These are phyloP conservation scores for Tetranychus truncatus DNA, from an alignment of 2,888 invertebrate genomes.

Conservation along the genomic window DNA sequence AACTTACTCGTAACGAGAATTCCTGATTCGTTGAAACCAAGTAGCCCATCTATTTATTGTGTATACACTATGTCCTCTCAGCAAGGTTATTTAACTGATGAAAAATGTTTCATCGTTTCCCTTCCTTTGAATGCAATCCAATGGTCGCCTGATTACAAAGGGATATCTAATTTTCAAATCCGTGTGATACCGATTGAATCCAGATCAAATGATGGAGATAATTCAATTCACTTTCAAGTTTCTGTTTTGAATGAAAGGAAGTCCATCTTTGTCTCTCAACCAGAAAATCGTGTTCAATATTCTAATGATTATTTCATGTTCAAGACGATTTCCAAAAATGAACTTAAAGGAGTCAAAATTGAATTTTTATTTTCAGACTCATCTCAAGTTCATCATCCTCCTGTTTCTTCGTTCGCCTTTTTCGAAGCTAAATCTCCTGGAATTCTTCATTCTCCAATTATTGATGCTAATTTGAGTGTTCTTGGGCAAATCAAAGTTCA, in stretches of 20 bases:
- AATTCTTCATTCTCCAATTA: neutral
- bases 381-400: neutral
- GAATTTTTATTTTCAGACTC: neutral
- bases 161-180: neutral
- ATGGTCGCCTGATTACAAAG: neutral
- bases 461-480: neutral
- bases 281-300: neutral
- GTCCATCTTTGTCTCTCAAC: neutral
- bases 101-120: neutral
- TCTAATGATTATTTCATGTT: neutral
- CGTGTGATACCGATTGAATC: neutral
- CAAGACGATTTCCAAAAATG: neutral
- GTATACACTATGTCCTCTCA: too few relatives aligned
- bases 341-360: neutral
- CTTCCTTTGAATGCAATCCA: neutral
- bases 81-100: neutral
- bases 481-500: constrained; percentile 3
- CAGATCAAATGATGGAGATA: neutral
- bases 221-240: neutral
- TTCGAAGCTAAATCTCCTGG: constrained; percentile 2
- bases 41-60: too few relatives aligned
- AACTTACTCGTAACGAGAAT: too few relatives aligned
- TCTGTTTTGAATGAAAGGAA: neutral
- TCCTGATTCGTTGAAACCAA: too few relatives aligned
- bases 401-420: neutral